Conservation (phyloP, 1,140 invertebrate genomes). For the Subanguina moxae region DNA sequence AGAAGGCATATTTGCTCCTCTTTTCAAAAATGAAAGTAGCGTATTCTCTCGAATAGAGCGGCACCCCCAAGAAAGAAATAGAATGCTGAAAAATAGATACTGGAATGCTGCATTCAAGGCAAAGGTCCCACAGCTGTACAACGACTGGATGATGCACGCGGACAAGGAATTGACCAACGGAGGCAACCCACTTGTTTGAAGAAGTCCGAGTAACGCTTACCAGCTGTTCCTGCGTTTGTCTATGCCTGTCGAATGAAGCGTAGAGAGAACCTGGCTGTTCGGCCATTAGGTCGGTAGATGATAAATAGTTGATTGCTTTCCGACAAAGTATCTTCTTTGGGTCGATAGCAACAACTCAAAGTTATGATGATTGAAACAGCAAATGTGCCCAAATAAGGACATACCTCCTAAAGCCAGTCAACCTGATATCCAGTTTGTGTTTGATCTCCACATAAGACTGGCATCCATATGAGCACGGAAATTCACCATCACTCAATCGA, state of each 20-base stretch:
- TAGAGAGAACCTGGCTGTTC: conserved; percentile 58
- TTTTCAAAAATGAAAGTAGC: too few relatives aligned
- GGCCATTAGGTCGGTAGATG: conserved; percentile 57
- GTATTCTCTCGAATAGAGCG: too few relatives aligned
- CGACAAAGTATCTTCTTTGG: conserved; percentile 58
- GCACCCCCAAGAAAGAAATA: too few relatives aligned
- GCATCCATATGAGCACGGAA: conserved; percentile 58
- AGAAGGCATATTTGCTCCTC: too few relatives aligned
- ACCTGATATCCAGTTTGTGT: conserved; percentile 53
- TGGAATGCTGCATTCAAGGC: too few relatives aligned
- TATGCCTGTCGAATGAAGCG: conserved; percentile 53
- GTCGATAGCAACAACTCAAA: conserved; percentile 58
- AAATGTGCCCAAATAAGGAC: neutral
- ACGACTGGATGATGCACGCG: too few relatives aligned
- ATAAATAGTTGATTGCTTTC: conserved; percentile 58
- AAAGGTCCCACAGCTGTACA: too few relatives aligned
- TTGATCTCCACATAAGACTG: conserved; percentile 58
- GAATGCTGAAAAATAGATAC: too few relatives aligned
- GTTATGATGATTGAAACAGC: neutral
- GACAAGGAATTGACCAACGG: too few relatives aligned
- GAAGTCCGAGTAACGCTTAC: neutral
- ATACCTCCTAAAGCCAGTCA: conserved; percentile 57
- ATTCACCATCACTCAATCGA: conserved; percentile 57
- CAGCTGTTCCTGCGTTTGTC: neutral
- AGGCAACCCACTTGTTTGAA: neutral